Base-by-base conservation (phyloP, 2,113 vertebrate species). In the Pseudonaja textilis region DNA sequence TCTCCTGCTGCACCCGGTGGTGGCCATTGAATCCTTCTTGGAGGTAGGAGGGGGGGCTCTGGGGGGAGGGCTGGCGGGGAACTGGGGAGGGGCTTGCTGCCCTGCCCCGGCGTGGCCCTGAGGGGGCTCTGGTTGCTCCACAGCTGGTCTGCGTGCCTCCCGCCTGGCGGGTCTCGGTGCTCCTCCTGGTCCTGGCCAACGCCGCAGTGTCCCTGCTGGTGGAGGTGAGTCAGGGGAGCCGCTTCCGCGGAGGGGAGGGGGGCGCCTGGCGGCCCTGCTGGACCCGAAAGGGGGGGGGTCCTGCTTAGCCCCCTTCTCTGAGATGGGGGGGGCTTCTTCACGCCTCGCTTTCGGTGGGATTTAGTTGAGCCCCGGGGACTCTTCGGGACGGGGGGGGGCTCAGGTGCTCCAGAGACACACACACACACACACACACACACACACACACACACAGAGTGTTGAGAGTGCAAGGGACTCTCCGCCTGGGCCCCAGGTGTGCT, bases 61-160 rank as follows among this genome's bases (percentile, higher is more conserved):
- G 25, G 59, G 26, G 25, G 64, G 64, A 7, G 5, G 64, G 64
- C 64, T 34, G 64, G 2, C 5, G 2, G 64, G 64, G 12, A n/a
- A n/a, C 29, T 50, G 7, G 47, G 47, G 47, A 1, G 47, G 6
- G n/a, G n/a, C n/a, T 74, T 74, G 47, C 64, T 34, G 12, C 14
- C 64, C 34, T 20, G 6, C 7, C 69, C 69, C 18, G 39, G 69
- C 2, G 3, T 34, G 74, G 74, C 6, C n/a, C 69, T 16, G 3
- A 50, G n/a, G n/a, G 29, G 11, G 59, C 59, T 26, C 11, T 52
- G 94, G 18, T 94, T 92, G 95, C 74, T 92, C 97, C 95, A 12
- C 97, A 99, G 99, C 98, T 99, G 47, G 98, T 99, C 47, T 99
- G 98, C 94, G 97, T 99, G 95, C 99, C 99, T 0, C 95, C 97